Evolutionary conservation across 2,113 vertebrate species (phyloP), one percentile per base, ranked within the genome.

Genomic region (Turnix velox): DNA sequence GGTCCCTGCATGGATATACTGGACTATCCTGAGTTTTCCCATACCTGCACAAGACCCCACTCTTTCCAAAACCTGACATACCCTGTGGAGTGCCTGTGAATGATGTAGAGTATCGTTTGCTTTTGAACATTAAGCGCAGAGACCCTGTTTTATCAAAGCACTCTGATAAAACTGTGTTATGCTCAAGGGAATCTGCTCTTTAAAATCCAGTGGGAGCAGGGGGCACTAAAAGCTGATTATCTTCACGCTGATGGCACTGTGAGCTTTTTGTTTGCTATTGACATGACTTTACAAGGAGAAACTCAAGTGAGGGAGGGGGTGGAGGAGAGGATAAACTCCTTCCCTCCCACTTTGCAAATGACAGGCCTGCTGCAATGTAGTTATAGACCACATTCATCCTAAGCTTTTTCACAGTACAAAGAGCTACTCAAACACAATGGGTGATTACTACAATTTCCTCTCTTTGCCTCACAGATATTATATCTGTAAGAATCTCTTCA

Each of bases 401-500:
- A 86, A 83, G 88, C 72, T 92, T 80, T 94, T 90, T 59, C 82
- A 58, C 85, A 86, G 81, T 45, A 85, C 82, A 85, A 88, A 94
- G 71, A 76, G 51, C 82, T 95, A 43, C 65, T 95, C 85, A 87
- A 65, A 88, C 78, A 91, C 87, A 91, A 91, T 83, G 57, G 79
- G 75, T 84, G 88, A 96, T 96, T 87, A 92, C 83, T 55, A 93
- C 82, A 74, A 77, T 92, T 88, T 84, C 79, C 82, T 74, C 68
- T 71, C 78, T 89, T 76, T 71, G 59, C n/a, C 63, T 93, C 51
- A 51, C 22, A 62, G 43, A 88, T 42, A 82, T 59, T 67, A 31
- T 82, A 77, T 66, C 63, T 16, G 25, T 74, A 93, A 93, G 68
- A 35, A 58, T 84, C 68, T 94, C 86, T 84, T 90, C 88, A 90